Evolutionary conservation across 1,140 invertebrate genomes (phyloP).

Genomic region (Zaprionus ornatus): DNA sequence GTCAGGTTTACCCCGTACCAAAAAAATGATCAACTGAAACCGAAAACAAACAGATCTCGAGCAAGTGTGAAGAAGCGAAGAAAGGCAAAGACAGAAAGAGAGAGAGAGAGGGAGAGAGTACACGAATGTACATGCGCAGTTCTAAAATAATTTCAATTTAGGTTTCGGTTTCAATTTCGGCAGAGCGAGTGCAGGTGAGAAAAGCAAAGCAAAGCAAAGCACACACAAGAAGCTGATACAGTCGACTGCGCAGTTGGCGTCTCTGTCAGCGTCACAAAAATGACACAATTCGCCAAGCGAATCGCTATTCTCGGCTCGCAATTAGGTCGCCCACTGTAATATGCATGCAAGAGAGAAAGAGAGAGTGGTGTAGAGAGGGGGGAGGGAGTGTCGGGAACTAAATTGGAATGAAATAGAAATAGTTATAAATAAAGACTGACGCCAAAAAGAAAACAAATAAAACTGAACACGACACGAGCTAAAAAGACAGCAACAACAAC

Average conservation of each 20-base stretch:
- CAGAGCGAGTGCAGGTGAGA: slow-evolving; percentile 35
- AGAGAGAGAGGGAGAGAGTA: neutral
- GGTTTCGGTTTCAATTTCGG: slow-evolving; percentile 17
- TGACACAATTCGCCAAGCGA: slow-evolving; percentile 62
- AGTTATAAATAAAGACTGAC: slow-evolving; percentile 58
- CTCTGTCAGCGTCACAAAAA: slow-evolving; percentile 17
- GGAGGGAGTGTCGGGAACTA: slow-evolving; percentile 16
- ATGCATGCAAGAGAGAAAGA: slow-evolving; percentile 54
- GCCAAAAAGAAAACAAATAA: slow-evolving; percentile 33
- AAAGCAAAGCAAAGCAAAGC: neutral
- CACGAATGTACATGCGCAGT: slow-evolving; percentile 10
- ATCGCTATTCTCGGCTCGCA: slow-evolving; percentile 59
- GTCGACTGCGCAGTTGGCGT: slow-evolving; percentile 12
- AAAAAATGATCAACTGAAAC: slow-evolving; percentile 21
- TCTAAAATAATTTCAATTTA: slow-evolving; percentile 36
- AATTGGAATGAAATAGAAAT: slow-evolving; percentile 56
- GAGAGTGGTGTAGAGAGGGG: neutral
- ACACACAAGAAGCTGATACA: slow-evolving; percentile 34
- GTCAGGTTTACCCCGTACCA: slow-evolving; percentile 11
- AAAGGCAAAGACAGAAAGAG: neutral
- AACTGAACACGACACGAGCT: slow-evolving; percentile 5
- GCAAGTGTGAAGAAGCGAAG: slow-evolving; percentile 16
- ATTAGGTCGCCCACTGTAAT: slow-evolving; percentile 73
- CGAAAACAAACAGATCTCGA: slow-evolving; percentile 28
- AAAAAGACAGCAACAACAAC: neutral